phyloP scores from a whole-genome alignment of 2,797 vertebrate species.

The Pachyuromys duprasi region DNA sequence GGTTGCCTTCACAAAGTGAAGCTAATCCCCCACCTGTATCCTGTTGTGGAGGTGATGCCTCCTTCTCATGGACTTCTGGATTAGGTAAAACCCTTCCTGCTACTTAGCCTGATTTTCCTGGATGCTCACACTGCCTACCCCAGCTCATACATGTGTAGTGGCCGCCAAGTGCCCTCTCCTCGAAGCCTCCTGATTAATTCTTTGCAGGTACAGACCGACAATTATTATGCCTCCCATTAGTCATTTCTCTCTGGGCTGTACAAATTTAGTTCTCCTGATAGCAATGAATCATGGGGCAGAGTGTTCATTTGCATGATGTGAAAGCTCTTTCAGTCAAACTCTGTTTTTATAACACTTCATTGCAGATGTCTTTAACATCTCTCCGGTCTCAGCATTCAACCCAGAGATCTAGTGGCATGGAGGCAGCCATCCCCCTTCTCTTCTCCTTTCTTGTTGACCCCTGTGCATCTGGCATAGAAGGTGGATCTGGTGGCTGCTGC shows the following conservation, averaged over 20 bases:
- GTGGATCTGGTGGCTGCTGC: neutral
- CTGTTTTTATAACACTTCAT: constrained; percentile 78
- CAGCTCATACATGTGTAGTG: neutral
- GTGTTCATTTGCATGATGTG: constrained; percentile 70
- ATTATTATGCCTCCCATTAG: constrained; percentile 74
- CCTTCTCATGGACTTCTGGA: neutral
- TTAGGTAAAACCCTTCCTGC: constrained; percentile 31
- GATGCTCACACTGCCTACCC: neutral
- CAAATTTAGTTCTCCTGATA: constrained; percentile 76
- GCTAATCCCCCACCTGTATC: neutral
- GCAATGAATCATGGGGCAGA: constrained; percentile 75
- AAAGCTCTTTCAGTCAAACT: constrained; percentile 78
- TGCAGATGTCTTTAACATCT: constrained; percentile 79
- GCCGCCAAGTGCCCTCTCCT: constrained; percentile 55
- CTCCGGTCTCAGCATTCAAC: constrained; percentile 73
- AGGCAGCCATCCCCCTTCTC: neutral
- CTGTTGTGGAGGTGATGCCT: neutral
- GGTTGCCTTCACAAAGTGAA: neutral
- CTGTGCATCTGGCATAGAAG: neutral
- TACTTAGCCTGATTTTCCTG: neutral
- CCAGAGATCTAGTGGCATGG: constrained; percentile 30
- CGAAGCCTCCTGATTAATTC: constrained; percentile 75
- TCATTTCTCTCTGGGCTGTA: constrained; percentile 74
- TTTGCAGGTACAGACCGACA: constrained; percentile 74
- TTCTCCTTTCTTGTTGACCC: neutral